Evolutionary conservation across 2,888 invertebrate species (phyloP), one percentile per base, ranked within the genome.

Genomic region (Eretmocerus hayati): DNA sequence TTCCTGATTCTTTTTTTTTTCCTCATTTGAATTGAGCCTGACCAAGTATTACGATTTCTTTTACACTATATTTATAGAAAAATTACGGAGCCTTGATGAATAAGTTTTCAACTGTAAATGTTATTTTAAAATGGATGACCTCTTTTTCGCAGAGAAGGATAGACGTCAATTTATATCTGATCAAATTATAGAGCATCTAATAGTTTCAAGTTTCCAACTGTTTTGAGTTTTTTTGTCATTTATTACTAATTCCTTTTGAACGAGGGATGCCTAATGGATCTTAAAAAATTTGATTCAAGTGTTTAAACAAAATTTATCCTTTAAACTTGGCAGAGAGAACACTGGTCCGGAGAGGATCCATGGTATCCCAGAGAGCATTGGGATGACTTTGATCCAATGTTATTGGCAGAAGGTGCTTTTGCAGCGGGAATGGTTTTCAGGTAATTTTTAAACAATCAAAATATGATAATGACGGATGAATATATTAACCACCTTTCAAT

Each of bases 361-460:
- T 89, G 87, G 81, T 87, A 88, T 64, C 89, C 90, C 0, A 77
- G 94, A 30, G 90, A 91, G 63, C 78, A 87, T 54, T 96, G 96
- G 96, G 87, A 92, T 69, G 86, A 90, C 1, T 95, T 88, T 70
- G 95, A 96, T 74, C 96, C 96, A 1, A 93, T 94, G 84, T 74
- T 96, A 18, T 78, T 96, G 13, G 89, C 91, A 0, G 92, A 93
- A 73, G 89, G 92, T 41, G 88, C 95, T 35, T 96, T 96, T 69
- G 94, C 95, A 0, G 94, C 94, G 0, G 95, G 91, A 59, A 96
- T 95, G 87, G 94, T 96, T 62, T 94, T 92, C 73, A 83, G 83
- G 79, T 81, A 32, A 13, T 30, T 19, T 22, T 30, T n/a, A n/a
- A n/a, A n/a, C n/a, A n/a, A n/a, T n/a, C n/a, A 6, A 26, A 26